These are phyloP conservation scores for Xenotilapia longispinis DNA, from an alignment of 2,113 vertebrate genomes.

Conservation along the genomic window DNA sequence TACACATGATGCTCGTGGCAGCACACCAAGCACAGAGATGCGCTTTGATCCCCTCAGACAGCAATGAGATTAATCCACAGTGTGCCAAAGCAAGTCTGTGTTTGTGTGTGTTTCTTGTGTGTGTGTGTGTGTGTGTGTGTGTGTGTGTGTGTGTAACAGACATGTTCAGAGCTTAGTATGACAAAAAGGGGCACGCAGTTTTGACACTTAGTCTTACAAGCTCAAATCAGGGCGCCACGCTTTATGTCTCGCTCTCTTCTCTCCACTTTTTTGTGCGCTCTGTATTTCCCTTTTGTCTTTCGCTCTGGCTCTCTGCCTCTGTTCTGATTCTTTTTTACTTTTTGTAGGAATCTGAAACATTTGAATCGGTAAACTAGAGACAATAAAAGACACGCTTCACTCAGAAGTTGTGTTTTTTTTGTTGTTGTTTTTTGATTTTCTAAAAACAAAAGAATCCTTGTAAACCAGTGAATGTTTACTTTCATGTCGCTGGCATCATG, in stretches of 20 bases:
- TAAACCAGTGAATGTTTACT: background rate
- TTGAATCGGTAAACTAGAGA: background rate
- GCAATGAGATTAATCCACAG: slow-evolving; percentile 52
- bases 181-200: slow-evolving; percentile 27
- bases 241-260: background rate
- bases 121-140: slow-evolving; percentile 1
- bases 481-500: background rate
- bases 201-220: slow-evolving; percentile 42
- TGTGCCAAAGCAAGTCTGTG: slow-evolving; percentile 12
- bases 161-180: slow-evolving; percentile 41
- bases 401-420: background rate
- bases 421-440: background rate
- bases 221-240: slow-evolving; percentile 16
- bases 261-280: background rate
- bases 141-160: background rate
- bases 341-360: background rate
- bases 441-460: background rate
- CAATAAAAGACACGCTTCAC: slow-evolving; percentile 6
- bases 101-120: background rate
- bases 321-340: background rate
- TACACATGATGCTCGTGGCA: slow-evolving; percentile 33
- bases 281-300: background rate
- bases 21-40: slow-evolving; percentile 2
- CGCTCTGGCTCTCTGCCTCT: background rate
- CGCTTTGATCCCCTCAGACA: slow-evolving; percentile 54